These are phyloP conservation scores for Cherax quadricarinatus DNA, from an alignment of 1,140 invertebrate genomes.

Conservation along the genomic window DNA sequence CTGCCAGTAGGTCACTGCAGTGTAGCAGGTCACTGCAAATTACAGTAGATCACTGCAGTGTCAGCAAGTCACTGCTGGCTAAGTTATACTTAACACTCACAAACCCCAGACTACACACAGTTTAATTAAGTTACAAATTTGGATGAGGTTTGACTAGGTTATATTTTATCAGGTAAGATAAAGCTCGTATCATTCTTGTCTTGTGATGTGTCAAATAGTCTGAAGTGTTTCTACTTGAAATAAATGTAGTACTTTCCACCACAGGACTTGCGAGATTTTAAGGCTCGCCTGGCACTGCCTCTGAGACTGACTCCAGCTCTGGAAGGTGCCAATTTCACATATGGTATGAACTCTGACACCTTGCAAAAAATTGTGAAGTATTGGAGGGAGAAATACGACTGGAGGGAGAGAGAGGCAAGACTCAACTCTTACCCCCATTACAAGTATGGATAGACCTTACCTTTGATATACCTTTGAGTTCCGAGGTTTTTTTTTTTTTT, in stretches of 20 bases:
- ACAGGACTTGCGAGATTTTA: conserved; percentile 82
- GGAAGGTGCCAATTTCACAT: conserved; percentile 84
- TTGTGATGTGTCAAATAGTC: too few species aligned
- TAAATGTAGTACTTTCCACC: conserved; percentile 15
- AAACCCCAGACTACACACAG: background rate
- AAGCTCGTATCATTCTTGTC: too few species aligned
- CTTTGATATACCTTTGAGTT: too few species aligned
- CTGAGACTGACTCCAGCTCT: conserved; percentile 79
- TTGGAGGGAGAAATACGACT: conserved; percentile 86
- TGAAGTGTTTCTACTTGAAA: background rate
- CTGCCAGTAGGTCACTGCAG: too few species aligned
- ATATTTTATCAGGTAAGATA: background rate
- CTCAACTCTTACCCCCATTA: conserved; percentile 87
- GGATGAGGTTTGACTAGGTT: background rate
- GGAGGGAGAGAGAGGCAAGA: conserved; percentile 82
- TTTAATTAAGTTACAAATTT: too few species aligned
- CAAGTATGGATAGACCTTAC: conserved; percentile 74
- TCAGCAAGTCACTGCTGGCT: too few species aligned
- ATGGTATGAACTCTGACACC: conserved; percentile 86
- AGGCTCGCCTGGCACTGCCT: conserved; percentile 80
- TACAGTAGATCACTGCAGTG: too few species aligned
- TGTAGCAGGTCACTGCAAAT: too few species aligned
- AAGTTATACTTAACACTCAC: background rate
- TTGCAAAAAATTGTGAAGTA: conserved; percentile 85
- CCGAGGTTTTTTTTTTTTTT: too few species aligned